Percentiles rank a stretch among this genome's conserved stretches.
Evolutionary conservation across 2,797 vertebrate species (phyloP).

Genomic region (Coregonus suidteri): DNA sequence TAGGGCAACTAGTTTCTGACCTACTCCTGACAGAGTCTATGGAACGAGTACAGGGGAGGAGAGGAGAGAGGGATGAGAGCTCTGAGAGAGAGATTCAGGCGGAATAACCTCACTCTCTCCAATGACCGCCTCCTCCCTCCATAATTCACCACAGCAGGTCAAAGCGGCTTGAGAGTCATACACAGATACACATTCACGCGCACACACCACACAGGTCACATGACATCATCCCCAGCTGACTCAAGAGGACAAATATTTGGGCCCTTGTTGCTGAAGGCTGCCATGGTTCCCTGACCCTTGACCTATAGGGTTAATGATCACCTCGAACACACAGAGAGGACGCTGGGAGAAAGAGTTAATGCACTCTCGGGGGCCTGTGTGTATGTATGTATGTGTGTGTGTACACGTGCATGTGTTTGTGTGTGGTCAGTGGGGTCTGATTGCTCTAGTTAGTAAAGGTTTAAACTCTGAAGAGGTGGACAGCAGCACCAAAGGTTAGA

Average conservation of each 20-base stretch:
- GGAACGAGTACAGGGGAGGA: conserved; percentile 42
- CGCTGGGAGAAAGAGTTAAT: conserved; percentile 49
- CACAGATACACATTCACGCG: conserved; percentile 30
- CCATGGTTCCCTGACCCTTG: conserved; percentile 30
- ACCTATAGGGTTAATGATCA: conserved; percentile 16
- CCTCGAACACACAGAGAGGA: conserved; percentile 52
- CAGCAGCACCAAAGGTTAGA: background rate
- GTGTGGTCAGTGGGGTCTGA: conserved; percentile 7
- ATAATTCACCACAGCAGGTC: conserved; percentile 51
- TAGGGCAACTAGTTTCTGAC: background rate
- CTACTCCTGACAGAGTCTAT: background rate
- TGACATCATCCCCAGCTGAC: conserved; percentile 6
- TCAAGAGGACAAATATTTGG: conserved; percentile 55
- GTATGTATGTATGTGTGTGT: conserved; percentile 27
- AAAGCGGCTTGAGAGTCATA: conserved; percentile 21
- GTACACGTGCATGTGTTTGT: background rate
- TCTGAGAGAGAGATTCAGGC: conserved; percentile 25
- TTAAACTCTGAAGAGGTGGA: conserved; percentile 18
- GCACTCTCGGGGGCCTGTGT: conserved; percentile 34
- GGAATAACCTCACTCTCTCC: conserved; percentile 47
- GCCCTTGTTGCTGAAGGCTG: conserved; percentile 20
- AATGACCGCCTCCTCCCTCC: conserved; percentile 49
- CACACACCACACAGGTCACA: conserved; percentile 12
- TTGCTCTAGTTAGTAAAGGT: conserved; percentile 15
- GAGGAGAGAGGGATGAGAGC: conserved; percentile 49